Percentiles rank a stretch among this genome's conserved stretches.
These are phyloP conservation scores for Proterorhinus semilunaris DNA, from an alignment of 2,113 vertebrate genomes.

Conservation along the genomic window DNA sequence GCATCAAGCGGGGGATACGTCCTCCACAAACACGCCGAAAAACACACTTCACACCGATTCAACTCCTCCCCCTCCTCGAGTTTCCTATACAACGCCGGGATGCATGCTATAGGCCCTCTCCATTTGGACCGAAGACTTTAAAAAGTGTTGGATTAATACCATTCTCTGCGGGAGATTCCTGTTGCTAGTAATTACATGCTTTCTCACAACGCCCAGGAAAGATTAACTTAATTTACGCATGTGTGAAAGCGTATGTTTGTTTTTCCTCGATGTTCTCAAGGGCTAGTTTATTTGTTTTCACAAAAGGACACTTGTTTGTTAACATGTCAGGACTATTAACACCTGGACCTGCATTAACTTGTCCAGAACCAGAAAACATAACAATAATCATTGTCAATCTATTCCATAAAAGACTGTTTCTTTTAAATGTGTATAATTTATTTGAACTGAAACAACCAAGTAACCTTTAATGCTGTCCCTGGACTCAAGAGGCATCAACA, in stretches of 20 bases:
- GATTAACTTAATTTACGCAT: constrained; percentile 3
- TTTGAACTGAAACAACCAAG: no score
- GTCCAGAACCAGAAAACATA: no score
- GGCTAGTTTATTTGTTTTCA: not conserved
- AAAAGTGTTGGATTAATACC: constrained; percentile 1
- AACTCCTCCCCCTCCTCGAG: not conserved
- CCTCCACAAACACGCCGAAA: constrained; percentile 10
- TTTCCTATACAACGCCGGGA: not conserved
- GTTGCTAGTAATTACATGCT: not conserved
- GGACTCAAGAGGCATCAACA: no score
- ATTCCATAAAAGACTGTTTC: no score
- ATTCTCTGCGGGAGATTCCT: not conserved
- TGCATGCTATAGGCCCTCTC: not conserved
- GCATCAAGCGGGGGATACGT: constrained; percentile 5
- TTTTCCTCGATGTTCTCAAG: not conserved
- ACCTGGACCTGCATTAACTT: no score
- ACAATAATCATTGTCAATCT: no score
- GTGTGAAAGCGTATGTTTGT: constrained; percentile 1
- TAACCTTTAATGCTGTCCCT: no score
- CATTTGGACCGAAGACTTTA: not conserved
- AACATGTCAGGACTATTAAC: not conserved
- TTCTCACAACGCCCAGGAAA: constrained; percentile 1
- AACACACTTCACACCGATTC: not conserved
- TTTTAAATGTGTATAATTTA: no score
- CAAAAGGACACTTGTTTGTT: not conserved